A percentile compares a stretch with the other conserved stretches of the same genome.
Evolutionary conservation across 1,140 invertebrate species (phyloP).

Genomic region (Cepaea nemoralis): DNA sequence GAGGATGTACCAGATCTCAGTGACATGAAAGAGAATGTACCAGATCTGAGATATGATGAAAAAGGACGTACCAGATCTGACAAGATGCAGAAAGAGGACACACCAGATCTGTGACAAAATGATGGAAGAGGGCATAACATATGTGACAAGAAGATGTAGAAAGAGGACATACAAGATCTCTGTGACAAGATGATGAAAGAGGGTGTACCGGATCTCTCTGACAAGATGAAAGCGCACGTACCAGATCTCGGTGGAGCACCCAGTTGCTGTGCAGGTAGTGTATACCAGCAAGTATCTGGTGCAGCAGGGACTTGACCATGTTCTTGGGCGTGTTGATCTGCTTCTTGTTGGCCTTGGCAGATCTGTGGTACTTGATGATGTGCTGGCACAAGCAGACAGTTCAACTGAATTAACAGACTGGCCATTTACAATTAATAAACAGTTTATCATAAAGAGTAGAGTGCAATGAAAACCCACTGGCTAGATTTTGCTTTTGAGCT

Average conservation of each 20-base stretch:
- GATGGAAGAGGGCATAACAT: not conserved
- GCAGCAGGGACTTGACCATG: slow-evolving; percentile 91
- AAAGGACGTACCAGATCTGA: no score
- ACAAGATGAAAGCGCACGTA: slow-evolving; percentile 74
- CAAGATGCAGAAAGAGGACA: slow-evolving; percentile 37
- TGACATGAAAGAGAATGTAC: no score
- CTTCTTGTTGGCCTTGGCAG: slow-evolving; percentile 98
- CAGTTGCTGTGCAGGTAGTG: slow-evolving; percentile 99
- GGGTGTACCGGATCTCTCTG: no score
- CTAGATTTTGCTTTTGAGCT: no score
- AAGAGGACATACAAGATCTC: no score
- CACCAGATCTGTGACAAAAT: no score
- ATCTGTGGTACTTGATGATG: slow-evolving; percentile 99
- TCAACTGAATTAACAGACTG: no score
- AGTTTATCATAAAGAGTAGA: no score
- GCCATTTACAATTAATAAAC: no score
- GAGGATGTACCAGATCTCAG: no score
- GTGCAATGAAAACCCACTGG: no score
- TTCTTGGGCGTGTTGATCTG: slow-evolving; percentile 90
- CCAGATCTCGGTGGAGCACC: slow-evolving; percentile 98
- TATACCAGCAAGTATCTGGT: slow-evolving; percentile 99
- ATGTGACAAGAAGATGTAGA: not conserved
- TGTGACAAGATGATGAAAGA: not conserved
- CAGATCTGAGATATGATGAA: no score
- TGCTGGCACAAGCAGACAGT: slow-evolving; percentile 79